Evolutionary conservation across 92 coral and sea anemone species (phyloP).

Genomic region (Epizoanthus rinbou): DNA sequence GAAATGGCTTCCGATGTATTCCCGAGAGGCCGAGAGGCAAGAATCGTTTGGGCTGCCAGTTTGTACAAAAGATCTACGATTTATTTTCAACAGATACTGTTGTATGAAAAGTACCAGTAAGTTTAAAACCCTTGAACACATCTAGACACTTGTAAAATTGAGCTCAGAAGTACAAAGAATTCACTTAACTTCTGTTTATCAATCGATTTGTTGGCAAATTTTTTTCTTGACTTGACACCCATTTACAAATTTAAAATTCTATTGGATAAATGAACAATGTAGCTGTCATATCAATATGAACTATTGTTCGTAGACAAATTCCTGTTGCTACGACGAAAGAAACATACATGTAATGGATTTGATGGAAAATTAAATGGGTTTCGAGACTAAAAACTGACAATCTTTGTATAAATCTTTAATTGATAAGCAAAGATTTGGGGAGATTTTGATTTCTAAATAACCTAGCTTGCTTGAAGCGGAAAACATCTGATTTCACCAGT

Average conservation of each 20-base stretch:
- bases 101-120: not conserved
- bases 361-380: conserved; percentile 25
- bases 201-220: too few relatives aligned
- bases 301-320: not conserved
- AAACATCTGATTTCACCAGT: not conserved
- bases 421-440: not conserved
- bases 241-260: conserved; percentile 1
- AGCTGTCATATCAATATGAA: not conserved
- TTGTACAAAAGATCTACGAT: not conserved
- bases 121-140: not conserved
- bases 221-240: not conserved
- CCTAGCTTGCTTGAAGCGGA: not conserved
- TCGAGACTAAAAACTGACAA: conserved; percentile 7
- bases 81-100: not conserved
- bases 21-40: conserved; percentile 23
- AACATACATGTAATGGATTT: conserved; percentile 17
- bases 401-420: not conserved
- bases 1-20: conserved; percentile 11
- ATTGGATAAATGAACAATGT: conserved; percentile 7
- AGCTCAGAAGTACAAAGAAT: not conserved
- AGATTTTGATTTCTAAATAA: too few relatives aligned
- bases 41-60: not conserved
- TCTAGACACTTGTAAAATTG: too few relatives aligned
- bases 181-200: not conserved
- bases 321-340: conserved; percentile 32